Evolutionary conservation across 2,888 invertebrate genomes (phyloP).

Genomic region (Acleris sparsana): DNA sequence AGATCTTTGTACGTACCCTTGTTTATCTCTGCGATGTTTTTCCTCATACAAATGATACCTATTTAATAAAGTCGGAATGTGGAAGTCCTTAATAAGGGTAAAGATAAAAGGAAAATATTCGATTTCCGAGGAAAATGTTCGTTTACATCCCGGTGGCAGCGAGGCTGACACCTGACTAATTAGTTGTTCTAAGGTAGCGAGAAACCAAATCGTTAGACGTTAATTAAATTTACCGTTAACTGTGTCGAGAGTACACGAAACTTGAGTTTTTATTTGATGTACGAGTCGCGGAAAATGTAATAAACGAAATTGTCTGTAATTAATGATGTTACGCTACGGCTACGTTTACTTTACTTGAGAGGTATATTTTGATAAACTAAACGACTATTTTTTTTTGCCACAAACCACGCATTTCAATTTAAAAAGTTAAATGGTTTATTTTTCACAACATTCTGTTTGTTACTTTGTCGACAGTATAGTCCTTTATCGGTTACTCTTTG

Average conservation of each 20-base stretch:
- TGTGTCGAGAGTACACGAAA: conserved; percentile 2
- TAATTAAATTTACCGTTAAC: conserved; percentile 29
- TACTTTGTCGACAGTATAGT: too few relatives aligned
- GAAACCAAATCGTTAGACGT: conserved; percentile 30
- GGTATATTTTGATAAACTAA: too few relatives aligned
- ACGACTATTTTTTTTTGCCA: too few relatives aligned
- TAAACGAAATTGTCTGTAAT: too few relatives aligned
- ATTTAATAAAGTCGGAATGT: not conserved
- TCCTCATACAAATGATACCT: conserved; percentile 10
- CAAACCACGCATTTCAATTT: too few relatives aligned
- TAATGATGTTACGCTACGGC: too few relatives aligned
- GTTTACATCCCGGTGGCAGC: conserved; percentile 21
- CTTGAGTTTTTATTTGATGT: too few relatives aligned
- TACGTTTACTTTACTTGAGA: too few relatives aligned
- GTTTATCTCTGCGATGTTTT: conserved; percentile 4
- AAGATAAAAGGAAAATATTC: conserved; percentile 32
- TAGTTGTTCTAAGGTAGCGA: conserved; percentile 25
- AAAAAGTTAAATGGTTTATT: too few relatives aligned
- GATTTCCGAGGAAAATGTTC: conserved; percentile 18
- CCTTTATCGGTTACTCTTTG: too few relatives aligned
- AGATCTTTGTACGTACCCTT: not conserved
- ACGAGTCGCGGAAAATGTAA: too few relatives aligned
- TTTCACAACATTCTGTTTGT: too few relatives aligned
- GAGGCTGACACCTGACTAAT: conserved; percentile 35
- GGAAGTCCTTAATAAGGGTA: conserved; percentile 21